These are phyloP conservation scores for Diadromus collaris DNA, from an alignment of 2,888 invertebrate species.

Conservation along the genomic window DNA sequence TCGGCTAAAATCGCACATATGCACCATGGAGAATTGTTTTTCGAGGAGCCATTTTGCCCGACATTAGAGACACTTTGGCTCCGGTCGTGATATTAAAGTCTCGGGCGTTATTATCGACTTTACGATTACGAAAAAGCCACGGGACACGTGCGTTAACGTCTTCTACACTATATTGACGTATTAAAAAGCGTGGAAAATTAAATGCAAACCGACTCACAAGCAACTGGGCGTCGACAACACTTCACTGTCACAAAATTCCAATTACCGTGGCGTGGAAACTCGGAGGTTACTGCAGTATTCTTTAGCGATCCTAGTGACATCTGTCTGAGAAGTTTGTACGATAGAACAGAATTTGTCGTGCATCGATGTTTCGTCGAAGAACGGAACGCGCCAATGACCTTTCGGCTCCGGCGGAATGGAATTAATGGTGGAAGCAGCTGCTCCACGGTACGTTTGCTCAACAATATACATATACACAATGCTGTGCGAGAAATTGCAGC, in stretches of 20 bases:
- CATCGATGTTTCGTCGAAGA: not conserved
- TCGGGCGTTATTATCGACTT: not conserved
- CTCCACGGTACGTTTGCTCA: not conserved
- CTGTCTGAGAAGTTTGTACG: slow-evolving; percentile 7
- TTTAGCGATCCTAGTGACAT: slow-evolving; percentile 42
- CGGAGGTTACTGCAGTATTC: slow-evolving; percentile 56
- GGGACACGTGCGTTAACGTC: not conserved
- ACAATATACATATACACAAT: not conserved
- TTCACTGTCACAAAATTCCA: slow-evolving; percentile 71
- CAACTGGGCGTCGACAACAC: slow-evolving; percentile 78
- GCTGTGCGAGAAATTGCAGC: not conserved
- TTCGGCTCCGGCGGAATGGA: not conserved
- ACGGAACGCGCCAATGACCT: not conserved
- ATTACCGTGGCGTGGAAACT: slow-evolving; percentile 63
- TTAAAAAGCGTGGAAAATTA: slow-evolving; percentile 52
- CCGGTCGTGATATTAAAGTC: slow-evolving; percentile 42
- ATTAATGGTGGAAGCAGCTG: slow-evolving; percentile 13
- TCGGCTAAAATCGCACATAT: slow-evolving; percentile 63
- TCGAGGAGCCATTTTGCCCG: slow-evolving; percentile 77
- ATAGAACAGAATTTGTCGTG: slow-evolving; percentile 4
- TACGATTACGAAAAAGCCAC: slow-evolving; percentile 17
- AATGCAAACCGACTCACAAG: slow-evolving; percentile 73
- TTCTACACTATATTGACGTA: slow-evolving; percentile 11
- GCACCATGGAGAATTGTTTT: slow-evolving; percentile 71
- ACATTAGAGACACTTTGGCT: slow-evolving; percentile 65